Percentiles rank a stretch among this genome's conserved stretches.
These are phyloP conservation scores for Xenopus petersii DNA, from an alignment of 2,797 vertebrate species.

Conservation along the genomic window DNA sequence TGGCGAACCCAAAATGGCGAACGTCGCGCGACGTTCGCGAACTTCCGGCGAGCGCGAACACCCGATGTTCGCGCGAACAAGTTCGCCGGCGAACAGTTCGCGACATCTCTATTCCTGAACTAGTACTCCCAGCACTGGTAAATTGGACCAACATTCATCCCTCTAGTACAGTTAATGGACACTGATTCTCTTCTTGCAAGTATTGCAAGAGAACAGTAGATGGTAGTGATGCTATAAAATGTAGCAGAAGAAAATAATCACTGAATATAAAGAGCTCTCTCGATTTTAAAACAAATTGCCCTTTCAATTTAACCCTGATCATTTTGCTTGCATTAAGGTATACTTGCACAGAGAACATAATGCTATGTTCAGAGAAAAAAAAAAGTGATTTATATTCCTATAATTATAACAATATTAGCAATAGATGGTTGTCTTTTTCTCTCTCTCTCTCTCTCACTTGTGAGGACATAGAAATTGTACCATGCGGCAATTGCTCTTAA, in stretches of 20 bases:
- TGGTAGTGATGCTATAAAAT: slow-evolving; percentile 36
- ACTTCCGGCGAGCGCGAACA: no score
- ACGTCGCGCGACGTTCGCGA: no score
- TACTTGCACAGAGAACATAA: slow-evolving; percentile 26
- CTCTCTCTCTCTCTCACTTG: not conserved
- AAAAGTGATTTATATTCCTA: slow-evolving; percentile 15
- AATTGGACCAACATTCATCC: no score
- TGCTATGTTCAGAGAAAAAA: slow-evolving; percentile 1
- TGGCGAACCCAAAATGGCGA: no score
- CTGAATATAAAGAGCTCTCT: slow-evolving; percentile 24
- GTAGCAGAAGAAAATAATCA: not conserved
- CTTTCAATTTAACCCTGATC: slow-evolving; percentile 44
- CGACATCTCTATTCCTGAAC: no score
- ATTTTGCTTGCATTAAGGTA: slow-evolving; percentile 29
- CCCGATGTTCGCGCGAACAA: no score
- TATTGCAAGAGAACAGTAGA: slow-evolving; percentile 26
- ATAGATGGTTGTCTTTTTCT: not conserved
- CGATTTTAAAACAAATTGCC: slow-evolving; percentile 39
- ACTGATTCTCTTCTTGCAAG: slow-evolving; percentile 3
- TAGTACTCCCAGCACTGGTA: no score
- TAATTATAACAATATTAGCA: slow-evolving; percentile 36
- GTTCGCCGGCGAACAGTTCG: no score
- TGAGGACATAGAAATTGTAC: not conserved
- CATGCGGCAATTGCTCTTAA: slow-evolving; percentile 12
- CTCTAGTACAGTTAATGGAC: no score